Conservation (phyloP, 2,888 invertebrate genomes). For the Thera britannica region DNA sequence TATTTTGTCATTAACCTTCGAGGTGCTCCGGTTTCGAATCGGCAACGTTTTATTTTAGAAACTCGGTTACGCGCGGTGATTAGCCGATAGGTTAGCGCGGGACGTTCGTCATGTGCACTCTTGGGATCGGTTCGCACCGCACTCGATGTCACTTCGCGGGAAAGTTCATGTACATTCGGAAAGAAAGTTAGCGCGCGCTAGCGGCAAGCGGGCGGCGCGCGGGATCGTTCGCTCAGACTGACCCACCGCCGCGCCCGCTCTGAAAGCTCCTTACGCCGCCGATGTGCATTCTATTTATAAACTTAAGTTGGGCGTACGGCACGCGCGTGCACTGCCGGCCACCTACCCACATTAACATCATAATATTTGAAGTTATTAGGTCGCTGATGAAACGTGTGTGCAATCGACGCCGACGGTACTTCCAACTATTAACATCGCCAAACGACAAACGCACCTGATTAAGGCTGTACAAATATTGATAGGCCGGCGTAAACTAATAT, state of each 20-base stretch:
- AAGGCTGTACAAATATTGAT: slow-evolving; percentile 44
- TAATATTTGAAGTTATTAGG: slow-evolving; percentile 79
- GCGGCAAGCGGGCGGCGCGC: slow-evolving; percentile 69
- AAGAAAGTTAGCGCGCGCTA: slow-evolving; percentile 45
- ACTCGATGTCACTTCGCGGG: slow-evolving; percentile 47
- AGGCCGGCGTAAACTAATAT: slow-evolving; percentile 46
- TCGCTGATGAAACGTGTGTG: slow-evolving; percentile 70
- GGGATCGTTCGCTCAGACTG: slow-evolving; percentile 71
- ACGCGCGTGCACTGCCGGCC: slow-evolving; percentile 69
- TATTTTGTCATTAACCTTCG: slow-evolving; percentile 84
- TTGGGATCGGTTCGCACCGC: slow-evolving; percentile 15
- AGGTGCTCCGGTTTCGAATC: slow-evolving; percentile 81
- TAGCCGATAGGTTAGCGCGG: slow-evolving; percentile 47
- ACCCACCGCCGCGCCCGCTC: slow-evolving; percentile 53
- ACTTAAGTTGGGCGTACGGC: slow-evolving; percentile 74
- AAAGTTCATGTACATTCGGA: slow-evolving; percentile 61
- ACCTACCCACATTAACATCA: slow-evolving; percentile 72
- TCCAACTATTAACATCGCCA: slow-evolving; percentile 40
- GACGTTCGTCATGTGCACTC: slow-evolving; percentile 13
- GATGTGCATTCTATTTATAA: slow-evolving; percentile 83
- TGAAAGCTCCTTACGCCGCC: slow-evolving; percentile 77
- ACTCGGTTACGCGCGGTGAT: slow-evolving; percentile 74
- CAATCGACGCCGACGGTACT: slow-evolving; percentile 46
- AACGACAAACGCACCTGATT: slow-evolving; percentile 10
- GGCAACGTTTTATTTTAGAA: slow-evolving; percentile 82